Evolutionary conservation across 2,797 vertebrate genomes (phyloP), one percentile per base, ranked within the genome.

Genomic region (Crypturellus tataupa): DNA sequence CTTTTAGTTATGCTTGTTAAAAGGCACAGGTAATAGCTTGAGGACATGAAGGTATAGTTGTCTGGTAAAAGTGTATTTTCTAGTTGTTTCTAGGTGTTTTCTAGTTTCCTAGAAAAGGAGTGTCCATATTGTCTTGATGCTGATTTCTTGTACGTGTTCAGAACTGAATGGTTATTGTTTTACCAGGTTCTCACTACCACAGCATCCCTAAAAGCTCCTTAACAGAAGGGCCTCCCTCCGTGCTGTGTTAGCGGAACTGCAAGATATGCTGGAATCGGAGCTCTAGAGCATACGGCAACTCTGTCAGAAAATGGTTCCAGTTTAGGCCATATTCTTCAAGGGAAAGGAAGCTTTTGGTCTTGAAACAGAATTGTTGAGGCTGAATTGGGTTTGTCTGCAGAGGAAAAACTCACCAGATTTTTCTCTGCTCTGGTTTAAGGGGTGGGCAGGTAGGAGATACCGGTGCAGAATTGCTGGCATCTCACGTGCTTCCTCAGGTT

Each of bases 251-350:
- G 49, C 33, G 25, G 6, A 10, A 6, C 37, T 55, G 24, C 37
- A 8, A 8, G 37, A 8, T 6, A 9, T 2, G 6, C 44, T 0
- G 0, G 53, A 62, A 24, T 10, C 9, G 3, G 17, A 64, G 7
- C 31, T 69, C 33, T 1, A 51, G 37, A 42, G 46, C 53, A 31
- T 21, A 31, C 12, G 24, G 33, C 70, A 47, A 33, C 46, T 4
- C 7, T 39, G 11, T 33, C 46, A 39, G 47, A 20, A 56, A 51
- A 25, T 27, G n/a, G 12, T 59, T 64, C 31, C 31, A 59, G 15
- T 7, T 46, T 46, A 67, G 35, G 25, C 24, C 31, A 46, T 80
- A 58, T 35, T 65, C 19, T 35, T 55, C 27, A 21, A 67, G 70
- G 16, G 12, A 64, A 35, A 46, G 24, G 20, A 53, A 21, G 46